Conservation (phyloP, 92 coral and sea anemone species). For the Zoanthus sansibaricus region DNA sequence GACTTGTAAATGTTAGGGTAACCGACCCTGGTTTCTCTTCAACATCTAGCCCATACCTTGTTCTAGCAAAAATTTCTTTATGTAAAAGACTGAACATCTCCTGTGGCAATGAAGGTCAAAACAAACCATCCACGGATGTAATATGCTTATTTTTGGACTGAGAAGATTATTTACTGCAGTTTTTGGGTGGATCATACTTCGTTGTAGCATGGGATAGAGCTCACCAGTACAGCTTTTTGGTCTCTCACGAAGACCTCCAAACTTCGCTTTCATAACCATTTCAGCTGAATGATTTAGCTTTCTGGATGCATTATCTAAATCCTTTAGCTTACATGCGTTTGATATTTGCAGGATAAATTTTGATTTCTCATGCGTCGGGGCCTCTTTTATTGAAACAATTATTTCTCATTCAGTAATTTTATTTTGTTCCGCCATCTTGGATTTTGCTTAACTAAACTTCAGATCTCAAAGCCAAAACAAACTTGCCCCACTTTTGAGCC, state of each 20-base stretch:
- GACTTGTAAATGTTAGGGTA: slow-evolving; percentile 42
- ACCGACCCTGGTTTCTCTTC: slow-evolving; percentile 53
- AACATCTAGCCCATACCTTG: slow-evolving; percentile 57
- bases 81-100: slow-evolving; percentile 56
- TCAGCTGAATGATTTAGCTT: slow-evolving; percentile 37
- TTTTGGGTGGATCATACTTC: slow-evolving; percentile 51
- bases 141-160: slow-evolving; percentile 37
- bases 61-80: slow-evolving; percentile 45
- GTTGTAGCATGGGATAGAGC: slow-evolving; percentile 43
- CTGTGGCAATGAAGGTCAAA: slow-evolving; percentile 56
- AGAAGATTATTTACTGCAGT: slow-evolving; percentile 46
- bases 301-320: not conserved
- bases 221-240: slow-evolving; percentile 9
- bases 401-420: not conserved
- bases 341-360: slow-evolving; percentile 20
- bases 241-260: slow-evolving; percentile 48
- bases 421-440: not conserved
- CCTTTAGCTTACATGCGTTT: slow-evolving; percentile 26
- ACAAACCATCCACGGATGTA: slow-evolving; percentile 65
- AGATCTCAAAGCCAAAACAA: not conserved
- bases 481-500: not conserved
- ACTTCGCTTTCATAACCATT: slow-evolving; percentile 27
- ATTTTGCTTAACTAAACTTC: slow-evolving; percentile 3
- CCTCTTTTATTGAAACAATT: slow-evolving; percentile 15
- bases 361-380: slow-evolving; percentile 18